Percentiles rank a stretch among this genome's conserved stretches.
Conservation (phyloP, 2,113 vertebrate genomes). For the Etheostoma cragini region DNA sequence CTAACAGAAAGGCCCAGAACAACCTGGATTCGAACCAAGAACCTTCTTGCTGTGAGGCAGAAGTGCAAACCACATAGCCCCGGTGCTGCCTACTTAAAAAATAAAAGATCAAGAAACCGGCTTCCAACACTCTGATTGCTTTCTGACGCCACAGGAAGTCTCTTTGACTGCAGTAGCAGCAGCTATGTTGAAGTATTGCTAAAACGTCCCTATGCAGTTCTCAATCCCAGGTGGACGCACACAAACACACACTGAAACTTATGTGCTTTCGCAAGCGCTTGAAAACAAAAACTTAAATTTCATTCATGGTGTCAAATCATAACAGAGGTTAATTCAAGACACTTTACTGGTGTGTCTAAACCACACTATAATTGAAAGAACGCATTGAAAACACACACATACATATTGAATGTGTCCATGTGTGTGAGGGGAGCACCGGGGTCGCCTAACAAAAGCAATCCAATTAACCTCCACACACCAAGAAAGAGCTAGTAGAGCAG, state of each 20-base stretch:
- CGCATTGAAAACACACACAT: background rate
- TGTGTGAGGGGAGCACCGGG: constrained; percentile 14
- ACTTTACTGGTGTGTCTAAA: no score
- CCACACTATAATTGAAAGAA: no score
- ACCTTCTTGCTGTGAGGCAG: no score
- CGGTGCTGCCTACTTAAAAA: background rate
- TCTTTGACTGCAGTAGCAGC: constrained; percentile 45
- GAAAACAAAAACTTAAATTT: background rate
- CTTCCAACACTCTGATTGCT: constrained; percentile 27
- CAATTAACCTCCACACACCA: constrained; percentile 50
- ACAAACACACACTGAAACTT: constrained; percentile 2
- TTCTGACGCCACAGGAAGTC: constrained; percentile 20
- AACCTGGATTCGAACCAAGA: no score
- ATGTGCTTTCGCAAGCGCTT: background rate
- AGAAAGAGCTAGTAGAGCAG: constrained; percentile 8
- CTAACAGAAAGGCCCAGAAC: no score
- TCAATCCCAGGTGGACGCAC: constrained; percentile 49
- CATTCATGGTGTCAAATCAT: no score
- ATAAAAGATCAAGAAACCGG: constrained; percentile 7
- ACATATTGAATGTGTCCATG: background rate
- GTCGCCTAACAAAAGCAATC: constrained; percentile 53
- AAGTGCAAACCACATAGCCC: no score
- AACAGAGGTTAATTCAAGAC: no score
- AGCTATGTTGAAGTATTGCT: constrained; percentile 42
- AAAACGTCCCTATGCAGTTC: constrained; percentile 47